Conservation (phyloP, 2,113 vertebrate genomes). For the Thalassoma bifasciatum region DNA sequence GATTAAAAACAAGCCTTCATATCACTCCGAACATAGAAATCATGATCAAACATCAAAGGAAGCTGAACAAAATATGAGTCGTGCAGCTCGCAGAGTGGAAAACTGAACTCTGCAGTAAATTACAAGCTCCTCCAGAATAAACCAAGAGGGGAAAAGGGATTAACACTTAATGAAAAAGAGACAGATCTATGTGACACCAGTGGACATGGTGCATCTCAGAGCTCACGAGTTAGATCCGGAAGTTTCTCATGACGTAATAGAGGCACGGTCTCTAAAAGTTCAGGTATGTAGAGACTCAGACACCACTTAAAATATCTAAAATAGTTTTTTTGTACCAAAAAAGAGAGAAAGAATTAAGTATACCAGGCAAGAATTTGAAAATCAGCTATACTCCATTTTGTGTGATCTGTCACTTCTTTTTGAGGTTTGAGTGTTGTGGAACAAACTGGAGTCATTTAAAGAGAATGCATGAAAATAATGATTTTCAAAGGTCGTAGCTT, state of each 20-base stretch:
- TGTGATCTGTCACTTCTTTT: slow-evolving; percentile 1
- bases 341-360: background rate
- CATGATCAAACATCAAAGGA: slow-evolving; percentile 19
- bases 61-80: background rate
- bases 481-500: slow-evolving; percentile 14
- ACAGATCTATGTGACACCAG: slow-evolving; percentile 14
- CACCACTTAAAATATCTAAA: background rate
- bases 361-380: background rate
- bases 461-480: slow-evolving; percentile 11
- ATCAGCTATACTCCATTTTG: background rate
- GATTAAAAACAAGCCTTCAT: slow-evolving; percentile 1
- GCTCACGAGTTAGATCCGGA: background rate
- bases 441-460: slow-evolving; percentile 12
- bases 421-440: background rate
- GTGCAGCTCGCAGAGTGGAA: background rate
- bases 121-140: slow-evolving; percentile 2
- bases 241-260: background rate
- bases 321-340: background rate
- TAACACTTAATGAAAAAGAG: slow-evolving; percentile 18
- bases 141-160: slow-evolving; percentile 17
- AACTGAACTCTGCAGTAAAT: background rate
- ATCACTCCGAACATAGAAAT: background rate
- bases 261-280: background rate
- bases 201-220: background rate
- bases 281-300: background rate